Conservation (phyloP, 2,113 vertebrate genomes). For the Corapipo altera region DNA sequence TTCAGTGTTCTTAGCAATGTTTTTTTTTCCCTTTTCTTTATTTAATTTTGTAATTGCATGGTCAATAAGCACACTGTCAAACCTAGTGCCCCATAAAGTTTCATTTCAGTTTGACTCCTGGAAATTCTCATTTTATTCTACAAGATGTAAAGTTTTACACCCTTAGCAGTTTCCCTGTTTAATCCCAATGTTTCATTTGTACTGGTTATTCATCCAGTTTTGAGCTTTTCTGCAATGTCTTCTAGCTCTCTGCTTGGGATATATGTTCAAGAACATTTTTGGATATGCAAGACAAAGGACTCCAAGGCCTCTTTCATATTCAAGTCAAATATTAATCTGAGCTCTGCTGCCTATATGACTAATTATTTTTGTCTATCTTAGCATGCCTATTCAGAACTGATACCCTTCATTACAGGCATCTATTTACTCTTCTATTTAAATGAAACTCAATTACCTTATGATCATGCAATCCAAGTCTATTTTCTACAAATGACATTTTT, state of each 20-base stretch:
- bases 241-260: background rate
- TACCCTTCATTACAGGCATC: background rate
- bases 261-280: background rate
- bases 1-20: background rate
- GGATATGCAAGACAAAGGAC: background rate
- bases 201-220: background rate
- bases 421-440: background rate
- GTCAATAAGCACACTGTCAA: background rate
- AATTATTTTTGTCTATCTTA: background rate
- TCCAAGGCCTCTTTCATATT: background rate
- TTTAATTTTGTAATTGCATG: background rate
- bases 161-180: background rate
- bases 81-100: background rate
- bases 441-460: background rate
- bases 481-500: background rate
- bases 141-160: background rate
- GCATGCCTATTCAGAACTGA: background rate
- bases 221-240: background rate
- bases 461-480: background rate
- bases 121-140: background rate
- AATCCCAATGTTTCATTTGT: background rate
- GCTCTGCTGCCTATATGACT: background rate
- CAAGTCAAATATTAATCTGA: background rate
- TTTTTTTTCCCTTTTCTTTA: background rate
- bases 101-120: background rate